A percentile compares a stretch with the other conserved stretches of the same genome.
phyloP scores from a whole-genome alignment of 2,888 invertebrate species.

The Clepsis dumicolana region DNA sequence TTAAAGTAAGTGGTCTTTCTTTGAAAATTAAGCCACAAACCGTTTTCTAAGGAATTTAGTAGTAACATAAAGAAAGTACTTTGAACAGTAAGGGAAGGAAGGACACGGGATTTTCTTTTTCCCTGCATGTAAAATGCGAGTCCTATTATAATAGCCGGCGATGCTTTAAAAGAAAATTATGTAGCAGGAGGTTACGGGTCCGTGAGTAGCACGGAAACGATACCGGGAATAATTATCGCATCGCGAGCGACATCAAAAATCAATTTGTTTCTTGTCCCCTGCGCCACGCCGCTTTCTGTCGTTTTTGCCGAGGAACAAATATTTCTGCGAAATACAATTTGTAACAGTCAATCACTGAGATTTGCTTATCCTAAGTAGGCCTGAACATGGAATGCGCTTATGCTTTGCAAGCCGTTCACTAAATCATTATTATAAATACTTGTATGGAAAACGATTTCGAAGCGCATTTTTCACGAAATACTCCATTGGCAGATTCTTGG shows the following conservation, averaged over 20 bases:
- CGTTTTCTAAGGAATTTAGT: not conserved
- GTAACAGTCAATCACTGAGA: slow-evolving; percentile 58
- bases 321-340: slow-evolving; percentile 59
- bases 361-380: slow-evolving; percentile 51
- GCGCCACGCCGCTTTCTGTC: slow-evolving; percentile 50
- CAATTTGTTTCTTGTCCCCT: slow-evolving; percentile 71
- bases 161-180: not conserved
- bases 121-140: not conserved
- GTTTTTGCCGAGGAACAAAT: slow-evolving; percentile 62
- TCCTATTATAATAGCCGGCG: not conserved
- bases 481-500: slow-evolving; percentile 35
- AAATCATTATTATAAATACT: slow-evolving; percentile 30
- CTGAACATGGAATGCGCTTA: slow-evolving; percentile 40
- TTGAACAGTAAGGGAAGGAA: not conserved
- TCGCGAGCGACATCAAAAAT: slow-evolving; percentile 74
- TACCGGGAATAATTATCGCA: slow-evolving; percentile 64
- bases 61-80: not conserved
- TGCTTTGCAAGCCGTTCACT: slow-evolving; percentile 21
- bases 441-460: slow-evolving; percentile 16
- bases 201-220: slow-evolving; percentile 56
- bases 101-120: slow-evolving; percentile 1
- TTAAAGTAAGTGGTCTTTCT: not conserved
- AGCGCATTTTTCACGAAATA: slow-evolving; percentile 36
- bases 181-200: not conserved
- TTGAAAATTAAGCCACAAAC: not conserved